These are phyloP conservation scores for Formica selysi DNA, from an alignment of 1,140 invertebrate genomes.

Conservation along the genomic window DNA sequence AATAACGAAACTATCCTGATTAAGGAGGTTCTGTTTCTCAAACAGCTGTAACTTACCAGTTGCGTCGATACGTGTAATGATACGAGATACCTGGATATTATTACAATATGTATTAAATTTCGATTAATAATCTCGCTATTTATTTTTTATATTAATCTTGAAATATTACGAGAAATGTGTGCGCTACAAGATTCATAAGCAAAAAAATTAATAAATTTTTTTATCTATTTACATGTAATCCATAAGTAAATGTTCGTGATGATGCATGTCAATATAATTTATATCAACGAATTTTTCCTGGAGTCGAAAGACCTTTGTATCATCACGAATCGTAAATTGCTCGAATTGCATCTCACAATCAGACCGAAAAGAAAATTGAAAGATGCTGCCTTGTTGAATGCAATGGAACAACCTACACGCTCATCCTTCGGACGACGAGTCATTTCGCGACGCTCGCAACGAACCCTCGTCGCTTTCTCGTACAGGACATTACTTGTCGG, in stretches of 20 bases:
- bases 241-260: no score
- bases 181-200: background rate
- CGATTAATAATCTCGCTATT: background rate
- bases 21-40: conserved; percentile 60
- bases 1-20: conserved; percentile 67
- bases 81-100: background rate
- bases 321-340: conserved; percentile 80
- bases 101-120: background rate
- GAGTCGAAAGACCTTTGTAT: conserved; percentile 64
- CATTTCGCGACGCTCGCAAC: conserved; percentile 72
- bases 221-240: background rate
- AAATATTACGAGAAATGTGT: background rate
- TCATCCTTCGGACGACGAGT: conserved; percentile 74
- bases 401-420: conserved; percentile 55
- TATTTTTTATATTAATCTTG: background rate
- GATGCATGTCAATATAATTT: background rate
- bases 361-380: conserved; percentile 71
- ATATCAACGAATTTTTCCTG: background rate
- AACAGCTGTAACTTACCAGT: conserved; percentile 12
- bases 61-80: background rate
- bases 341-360: conserved; percentile 62
- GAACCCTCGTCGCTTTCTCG: conserved; percentile 72
- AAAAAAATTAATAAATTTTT: background rate
- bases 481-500: conserved; percentile 70
- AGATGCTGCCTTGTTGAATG: conserved; percentile 33